Conservation (phyloP, 2,888 invertebrate species). For the Hesperia comma region DNA sequence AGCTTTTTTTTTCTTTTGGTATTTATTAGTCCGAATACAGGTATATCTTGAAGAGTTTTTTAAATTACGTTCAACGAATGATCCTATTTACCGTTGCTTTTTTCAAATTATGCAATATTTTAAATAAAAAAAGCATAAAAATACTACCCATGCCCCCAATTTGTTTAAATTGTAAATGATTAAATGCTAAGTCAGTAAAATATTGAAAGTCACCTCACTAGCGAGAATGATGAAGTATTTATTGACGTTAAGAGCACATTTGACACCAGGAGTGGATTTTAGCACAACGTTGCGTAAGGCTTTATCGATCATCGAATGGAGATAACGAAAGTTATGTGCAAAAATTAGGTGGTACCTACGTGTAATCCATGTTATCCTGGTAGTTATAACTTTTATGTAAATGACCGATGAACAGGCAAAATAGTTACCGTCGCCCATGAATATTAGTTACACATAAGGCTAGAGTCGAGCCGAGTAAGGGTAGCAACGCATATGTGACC, state of each 20-base stretch:
- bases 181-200: not conserved
- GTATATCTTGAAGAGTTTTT: too few species aligned
- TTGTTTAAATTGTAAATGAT: slow-evolving; percentile 2
- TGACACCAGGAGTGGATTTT: not conserved
- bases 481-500: too few species aligned
- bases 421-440: too few species aligned
- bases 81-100: too few species aligned
- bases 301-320: not conserved
- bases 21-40: too few species aligned
- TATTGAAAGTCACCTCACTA: slow-evolving; percentile 3
- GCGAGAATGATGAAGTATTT: slow-evolving; percentile 5
- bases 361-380: not conserved
- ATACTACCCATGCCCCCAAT: not conserved
- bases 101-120: too few species aligned
- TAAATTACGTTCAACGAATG: too few species aligned
- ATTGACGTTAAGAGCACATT: not conserved
- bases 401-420: too few species aligned
- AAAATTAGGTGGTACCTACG: not conserved
- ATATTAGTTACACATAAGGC: too few species aligned
- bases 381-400: too few species aligned
- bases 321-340: not conserved
- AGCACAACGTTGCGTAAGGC: not conserved
- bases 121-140: not conserved
- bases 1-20: too few species aligned
- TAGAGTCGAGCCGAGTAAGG: too few species aligned